phyloP scores from a whole-genome alignment of 2,113 vertebrate species.

The Carlito syrichta region DNA sequence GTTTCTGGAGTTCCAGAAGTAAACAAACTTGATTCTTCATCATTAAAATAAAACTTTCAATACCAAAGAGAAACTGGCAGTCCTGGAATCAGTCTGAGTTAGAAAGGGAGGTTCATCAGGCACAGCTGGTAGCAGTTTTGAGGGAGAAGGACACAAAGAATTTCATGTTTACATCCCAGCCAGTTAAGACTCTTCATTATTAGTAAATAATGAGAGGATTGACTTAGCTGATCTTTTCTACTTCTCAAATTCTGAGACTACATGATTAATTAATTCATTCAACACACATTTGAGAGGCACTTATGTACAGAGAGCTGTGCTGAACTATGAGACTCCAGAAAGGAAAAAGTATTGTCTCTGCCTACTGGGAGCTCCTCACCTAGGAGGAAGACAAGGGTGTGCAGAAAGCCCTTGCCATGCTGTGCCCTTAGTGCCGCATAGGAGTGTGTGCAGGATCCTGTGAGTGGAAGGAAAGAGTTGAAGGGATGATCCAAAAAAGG shows the following conservation, averaged over 20 bases:
- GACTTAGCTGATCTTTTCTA: conserved; percentile 24
- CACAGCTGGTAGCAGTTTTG: not conserved
- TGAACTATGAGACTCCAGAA: not conserved
- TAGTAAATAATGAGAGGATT: conserved; percentile 62
- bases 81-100: not conserved
- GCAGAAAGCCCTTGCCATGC: not conserved
- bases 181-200: conserved; percentile 51
- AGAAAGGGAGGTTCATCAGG: not conserved
- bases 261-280: conserved; percentile 53
- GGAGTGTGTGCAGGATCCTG: accelerated
- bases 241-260: conserved; percentile 47
- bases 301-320: not conserved
- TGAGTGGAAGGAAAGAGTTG: accelerated
- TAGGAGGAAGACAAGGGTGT: not conserved
- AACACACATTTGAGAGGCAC: not conserved
- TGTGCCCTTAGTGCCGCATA: accelerated
- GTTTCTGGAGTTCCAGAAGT: not conserved
- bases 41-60: not conserved
- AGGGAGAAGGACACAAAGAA: not conserved
- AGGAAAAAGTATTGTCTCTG: not conserved
- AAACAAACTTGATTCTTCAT: not conserved
- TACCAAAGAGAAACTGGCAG: not conserved
- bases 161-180: conserved; percentile 29
- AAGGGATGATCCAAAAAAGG: not conserved
- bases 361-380: not conserved